These are phyloP conservation scores for Apostichopus parvimensis DNA, from an alignment of 35 echinoderm and acorn worm species.

Conservation along the genomic window DNA sequence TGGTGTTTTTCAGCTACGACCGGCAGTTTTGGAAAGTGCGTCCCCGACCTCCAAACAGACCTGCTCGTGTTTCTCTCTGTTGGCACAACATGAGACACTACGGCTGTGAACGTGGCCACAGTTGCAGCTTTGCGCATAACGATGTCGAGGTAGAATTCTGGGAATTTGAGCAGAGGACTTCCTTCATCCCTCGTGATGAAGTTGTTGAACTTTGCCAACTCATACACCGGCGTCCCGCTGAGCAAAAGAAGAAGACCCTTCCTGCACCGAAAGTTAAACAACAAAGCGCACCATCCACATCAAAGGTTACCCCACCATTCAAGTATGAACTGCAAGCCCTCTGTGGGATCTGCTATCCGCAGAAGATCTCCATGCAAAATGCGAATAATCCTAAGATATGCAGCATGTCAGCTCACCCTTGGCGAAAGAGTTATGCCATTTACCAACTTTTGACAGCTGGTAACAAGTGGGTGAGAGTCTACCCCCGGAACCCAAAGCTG, in stretches of 20 bases:
- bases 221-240: constrained; percentile 9
- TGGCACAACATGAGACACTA: constrained; percentile 64
- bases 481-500: constrained; percentile 59
- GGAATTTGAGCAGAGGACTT: constrained; percentile 65
- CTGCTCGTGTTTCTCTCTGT: constrained; percentile 67
- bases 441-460: constrained; percentile 33
- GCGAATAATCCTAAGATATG: constrained; percentile 58
- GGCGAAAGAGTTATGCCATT: constrained; percentile 34
- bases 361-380: constrained; percentile 27
- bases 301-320: constrained; percentile 1
- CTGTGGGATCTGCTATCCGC: constrained; percentile 14
- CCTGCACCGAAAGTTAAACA: constrained; percentile 21
- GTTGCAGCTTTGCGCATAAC: constrained; percentile 85
- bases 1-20: constrained; percentile 45
- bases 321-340: neutral
- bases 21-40: constrained; percentile 65
- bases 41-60: constrained; percentile 64
- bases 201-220: constrained; percentile 54
- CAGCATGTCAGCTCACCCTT: constrained; percentile 22
- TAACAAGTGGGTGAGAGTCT: constrained; percentile 60
- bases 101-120: constrained; percentile 66
- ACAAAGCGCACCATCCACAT: neutral
- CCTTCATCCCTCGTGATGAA: constrained; percentile 46
- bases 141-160: constrained; percentile 72
- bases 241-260: constrained; percentile 3